Percentiles rank a stretch among this genome's conserved stretches.
Conservation (phyloP, 2,113 vertebrate species). For the Scalopus aquaticus region DNA sequence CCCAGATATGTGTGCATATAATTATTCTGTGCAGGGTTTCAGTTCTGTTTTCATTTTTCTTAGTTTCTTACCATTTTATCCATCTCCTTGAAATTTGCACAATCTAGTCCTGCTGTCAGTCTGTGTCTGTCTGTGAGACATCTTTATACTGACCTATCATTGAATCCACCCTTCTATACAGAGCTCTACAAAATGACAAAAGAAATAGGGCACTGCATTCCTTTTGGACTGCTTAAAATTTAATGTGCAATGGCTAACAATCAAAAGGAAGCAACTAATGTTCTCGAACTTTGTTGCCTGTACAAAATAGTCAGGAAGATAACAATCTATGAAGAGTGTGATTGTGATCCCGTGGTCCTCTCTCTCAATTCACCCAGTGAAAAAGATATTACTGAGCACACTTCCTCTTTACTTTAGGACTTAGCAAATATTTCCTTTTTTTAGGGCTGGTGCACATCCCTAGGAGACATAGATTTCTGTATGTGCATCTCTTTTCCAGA, state of each 20-base stretch:
- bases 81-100: not conserved
- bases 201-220: not conserved
- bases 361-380: not conserved
- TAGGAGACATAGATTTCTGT: not conserved
- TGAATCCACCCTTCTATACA: not conserved
- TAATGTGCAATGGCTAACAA: conserved; percentile 24
- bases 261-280: conserved; percentile 29
- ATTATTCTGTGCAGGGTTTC: not conserved
- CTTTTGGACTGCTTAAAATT: conserved; percentile 57
- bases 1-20: conserved; percentile 12
- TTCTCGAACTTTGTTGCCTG: not conserved
- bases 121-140: not conserved
- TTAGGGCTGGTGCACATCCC: not conserved
- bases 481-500: not conserved
- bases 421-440: not conserved
- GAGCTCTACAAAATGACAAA: conserved; percentile 19
- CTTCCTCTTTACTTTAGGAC: not conserved
- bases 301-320: not conserved
- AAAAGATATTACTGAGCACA: not conserved
- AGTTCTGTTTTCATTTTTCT: not conserved
- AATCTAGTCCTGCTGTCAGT: not conserved
- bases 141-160: not conserved
- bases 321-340: not conserved
- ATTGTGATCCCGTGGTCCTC: not conserved
- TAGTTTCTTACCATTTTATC: not conserved